A percentile compares a stretch with the other conserved stretches of the same genome.
phyloP scores from a whole-genome alignment of 92 coral and sea anemone genomes.

The Palythoa grandis region DNA sequence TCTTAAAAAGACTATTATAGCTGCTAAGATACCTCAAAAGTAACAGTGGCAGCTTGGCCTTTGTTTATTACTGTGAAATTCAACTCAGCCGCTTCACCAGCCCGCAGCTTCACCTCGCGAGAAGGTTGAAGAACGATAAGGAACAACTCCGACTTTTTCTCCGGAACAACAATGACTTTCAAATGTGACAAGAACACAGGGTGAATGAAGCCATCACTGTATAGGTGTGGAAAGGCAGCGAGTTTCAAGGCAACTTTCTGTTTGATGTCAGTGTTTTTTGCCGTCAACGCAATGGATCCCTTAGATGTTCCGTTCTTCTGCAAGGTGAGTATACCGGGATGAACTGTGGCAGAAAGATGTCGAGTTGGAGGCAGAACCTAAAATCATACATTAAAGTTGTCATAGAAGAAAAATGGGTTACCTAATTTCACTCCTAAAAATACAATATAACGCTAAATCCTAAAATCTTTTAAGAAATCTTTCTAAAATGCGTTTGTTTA shows the following conservation, averaged over 20 bases:
- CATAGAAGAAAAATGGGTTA: no score
- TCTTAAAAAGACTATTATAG: neutral
- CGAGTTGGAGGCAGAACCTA: neutral
- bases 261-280: neutral
- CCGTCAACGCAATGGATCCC: neutral
- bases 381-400: neutral
- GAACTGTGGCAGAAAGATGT: neutral
- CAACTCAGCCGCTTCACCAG: slow-evolving; percentile 6
- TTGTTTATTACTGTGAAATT: neutral
- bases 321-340: neutral
- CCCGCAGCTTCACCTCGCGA: neutral
- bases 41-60: neutral
- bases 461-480: no score
- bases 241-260: neutral
- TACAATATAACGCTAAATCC: no score
- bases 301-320: neutral
- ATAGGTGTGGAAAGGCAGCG: neutral
- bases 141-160: neutral
- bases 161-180: neutral
- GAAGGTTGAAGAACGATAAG: slow-evolving; percentile 4
- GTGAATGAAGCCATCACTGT: neutral
- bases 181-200: slow-evolving; percentile 14
- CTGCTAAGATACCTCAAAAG: neutral
- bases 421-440: no score
- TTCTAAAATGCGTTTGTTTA: no score